Conservation (phyloP, 2,797 vertebrate genomes). For the Natrix natrix region DNA sequence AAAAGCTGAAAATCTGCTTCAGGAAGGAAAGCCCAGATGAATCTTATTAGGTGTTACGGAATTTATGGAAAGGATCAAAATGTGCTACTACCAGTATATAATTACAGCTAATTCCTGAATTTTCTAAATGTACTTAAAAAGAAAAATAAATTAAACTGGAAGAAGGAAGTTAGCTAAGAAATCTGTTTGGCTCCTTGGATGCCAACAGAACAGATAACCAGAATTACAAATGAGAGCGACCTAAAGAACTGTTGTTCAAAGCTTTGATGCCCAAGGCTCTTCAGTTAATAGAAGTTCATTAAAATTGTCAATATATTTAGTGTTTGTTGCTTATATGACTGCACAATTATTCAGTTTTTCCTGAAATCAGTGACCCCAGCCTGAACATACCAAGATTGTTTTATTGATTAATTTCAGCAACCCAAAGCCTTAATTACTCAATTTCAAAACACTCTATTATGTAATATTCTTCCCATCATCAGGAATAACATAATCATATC, state of each 20-base stretch:
- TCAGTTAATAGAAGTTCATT: slow-evolving; percentile 52
- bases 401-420: slow-evolving; percentile 54
- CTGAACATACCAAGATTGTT: slow-evolving; percentile 27
- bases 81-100: not conserved
- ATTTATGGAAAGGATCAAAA: not conserved
- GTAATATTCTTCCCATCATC: slow-evolving; percentile 24
- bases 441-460: slow-evolving; percentile 35
- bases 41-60: not conserved
- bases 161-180: not conserved
- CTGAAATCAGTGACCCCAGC: slow-evolving; percentile 40
- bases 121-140: not conserved
- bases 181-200: not conserved
- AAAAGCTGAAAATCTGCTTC: not conserved
- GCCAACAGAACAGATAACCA: not conserved
- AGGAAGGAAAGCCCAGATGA: not conserved
- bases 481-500: not conserved
- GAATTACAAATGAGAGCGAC: slow-evolving; percentile 58
- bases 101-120: not conserved
- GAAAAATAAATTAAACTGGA: not conserved
- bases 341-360: slow-evolving; percentile 38
- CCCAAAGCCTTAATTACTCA: slow-evolving; percentile 42
- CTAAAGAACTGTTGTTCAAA: slow-evolving; percentile 50
- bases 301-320: slow-evolving; percentile 45
- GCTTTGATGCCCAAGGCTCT: slow-evolving; percentile 41
- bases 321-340: slow-evolving; percentile 19